These are phyloP conservation scores for Chaetodon trifasciatus DNA, from an alignment of 2,797 vertebrate genomes.

Conservation along the genomic window DNA sequence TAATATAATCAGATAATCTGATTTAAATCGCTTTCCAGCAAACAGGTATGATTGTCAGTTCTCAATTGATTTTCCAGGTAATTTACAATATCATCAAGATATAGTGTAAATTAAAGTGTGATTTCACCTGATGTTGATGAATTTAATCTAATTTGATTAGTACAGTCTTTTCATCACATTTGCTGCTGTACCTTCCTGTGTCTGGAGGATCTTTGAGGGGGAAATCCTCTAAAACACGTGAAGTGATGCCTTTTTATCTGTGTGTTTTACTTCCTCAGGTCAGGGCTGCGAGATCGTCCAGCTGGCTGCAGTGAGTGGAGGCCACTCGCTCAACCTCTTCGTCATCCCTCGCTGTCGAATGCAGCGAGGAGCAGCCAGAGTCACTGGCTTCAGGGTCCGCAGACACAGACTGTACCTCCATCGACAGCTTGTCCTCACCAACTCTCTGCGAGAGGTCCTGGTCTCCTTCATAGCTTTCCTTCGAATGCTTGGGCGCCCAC, in stretches of 20 bases:
- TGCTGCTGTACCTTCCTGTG: neutral
- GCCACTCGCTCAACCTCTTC: conserved; percentile 83
- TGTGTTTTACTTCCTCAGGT: conserved; percentile 57
- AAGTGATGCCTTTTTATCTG: neutral
- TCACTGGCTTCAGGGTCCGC: conserved; percentile 81
- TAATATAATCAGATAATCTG: too few species aligned
- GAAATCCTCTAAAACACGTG: neutral
- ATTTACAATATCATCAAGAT: neutral
- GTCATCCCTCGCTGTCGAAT: conserved; percentile 77
- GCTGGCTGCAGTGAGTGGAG: conserved; percentile 83
- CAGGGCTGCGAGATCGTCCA: conserved; percentile 82
- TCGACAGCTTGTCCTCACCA: conserved; percentile 74
- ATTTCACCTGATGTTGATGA: neutral
- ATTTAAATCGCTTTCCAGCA: neutral
- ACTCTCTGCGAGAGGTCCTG: conserved; percentile 80
- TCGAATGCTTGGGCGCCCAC: conserved; percentile 72
- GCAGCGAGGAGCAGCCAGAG: conserved; percentile 72
- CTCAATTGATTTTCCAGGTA: neutral
- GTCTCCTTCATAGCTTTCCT: conserved; percentile 84
- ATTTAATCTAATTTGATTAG: too few species aligned
- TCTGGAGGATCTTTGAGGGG: neutral
- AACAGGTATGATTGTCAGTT: neutral
- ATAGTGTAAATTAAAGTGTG: too few species aligned
- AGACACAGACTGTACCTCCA: conserved; percentile 76
- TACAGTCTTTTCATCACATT: too few species aligned